phyloP scores from a whole-genome alignment of 1,140 invertebrate genomes.

The Drosophila ironensis region DNA sequence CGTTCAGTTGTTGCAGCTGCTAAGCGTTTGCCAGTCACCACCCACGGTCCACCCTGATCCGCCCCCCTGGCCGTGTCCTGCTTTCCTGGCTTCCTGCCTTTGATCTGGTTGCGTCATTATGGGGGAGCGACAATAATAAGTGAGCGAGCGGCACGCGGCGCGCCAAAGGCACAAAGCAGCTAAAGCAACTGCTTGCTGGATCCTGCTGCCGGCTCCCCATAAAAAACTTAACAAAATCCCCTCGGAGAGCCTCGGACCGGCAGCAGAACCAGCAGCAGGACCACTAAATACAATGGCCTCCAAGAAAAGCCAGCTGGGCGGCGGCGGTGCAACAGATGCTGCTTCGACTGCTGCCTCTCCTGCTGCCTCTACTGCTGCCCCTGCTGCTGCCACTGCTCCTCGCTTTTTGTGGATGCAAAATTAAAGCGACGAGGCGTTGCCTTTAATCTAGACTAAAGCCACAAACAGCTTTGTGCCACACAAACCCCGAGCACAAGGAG shows the following conservation, averaged over 20 bases:
- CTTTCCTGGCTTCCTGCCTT: conserved; percentile 47
- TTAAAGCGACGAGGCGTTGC: conserved; percentile 39
- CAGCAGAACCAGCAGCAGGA: conserved; percentile 10
- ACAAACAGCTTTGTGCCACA: background rate
- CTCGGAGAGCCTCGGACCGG: conserved; percentile 40
- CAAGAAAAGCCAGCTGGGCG: conserved; percentile 52
- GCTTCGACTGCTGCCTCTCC: too few species aligned
- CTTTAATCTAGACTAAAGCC: conserved; percentile 3
- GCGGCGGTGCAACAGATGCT: conserved; percentile 60
- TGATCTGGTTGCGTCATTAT: conserved; percentile 63
- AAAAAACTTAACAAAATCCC: conserved; percentile 47
- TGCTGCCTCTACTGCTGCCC: too few species aligned
- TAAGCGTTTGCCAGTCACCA: conserved; percentile 26
- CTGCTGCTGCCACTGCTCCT: too few species aligned
- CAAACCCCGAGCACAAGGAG: background rate
- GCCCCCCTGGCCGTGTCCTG: background rate
- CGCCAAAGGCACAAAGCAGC: conserved; percentile 58
- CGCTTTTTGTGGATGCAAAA: conserved; percentile 33
- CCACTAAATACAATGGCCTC: conserved; percentile 66
- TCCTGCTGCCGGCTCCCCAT: conserved; percentile 29
- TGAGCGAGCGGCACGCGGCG: conserved; percentile 28
- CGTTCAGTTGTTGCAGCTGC: conserved; percentile 45
- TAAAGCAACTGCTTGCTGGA: conserved; percentile 26
- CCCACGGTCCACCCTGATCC: background rate
- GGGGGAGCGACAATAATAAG: conserved; percentile 56